Conservation (phyloP, 2,888 invertebrate genomes). For the Linhomoeus sp. region DNA sequence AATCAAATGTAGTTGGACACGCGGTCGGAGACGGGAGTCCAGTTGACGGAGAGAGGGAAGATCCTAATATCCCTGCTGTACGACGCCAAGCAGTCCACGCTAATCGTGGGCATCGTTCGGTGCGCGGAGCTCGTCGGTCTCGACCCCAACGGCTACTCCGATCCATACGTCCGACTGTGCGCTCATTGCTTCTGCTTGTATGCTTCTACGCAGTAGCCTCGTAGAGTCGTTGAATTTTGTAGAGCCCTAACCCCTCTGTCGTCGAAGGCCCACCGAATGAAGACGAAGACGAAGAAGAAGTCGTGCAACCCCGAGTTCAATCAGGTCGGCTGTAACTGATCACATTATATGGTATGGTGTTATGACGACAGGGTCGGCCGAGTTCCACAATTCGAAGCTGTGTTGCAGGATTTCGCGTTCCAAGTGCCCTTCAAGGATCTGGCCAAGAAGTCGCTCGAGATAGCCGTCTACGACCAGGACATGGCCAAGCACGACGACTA, state of each 20-base stretch:
- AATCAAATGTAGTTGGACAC: too few species aligned
- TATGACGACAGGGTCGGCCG: too few species aligned
- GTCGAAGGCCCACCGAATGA: conserved; percentile 52
- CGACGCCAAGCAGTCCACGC: conserved; percentile 39
- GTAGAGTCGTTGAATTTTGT: conserved; percentile 20
- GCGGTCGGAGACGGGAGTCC: too few species aligned
- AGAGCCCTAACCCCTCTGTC: conserved; percentile 67
- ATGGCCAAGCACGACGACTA: conserved; percentile 69
- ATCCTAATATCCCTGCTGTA: conserved; percentile 63
- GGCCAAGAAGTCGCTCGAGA: conserved; percentile 61
- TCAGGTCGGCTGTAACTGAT: conserved; percentile 36
- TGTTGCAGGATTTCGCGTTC: conserved; percentile 54
- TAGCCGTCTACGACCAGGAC: conserved; percentile 79
- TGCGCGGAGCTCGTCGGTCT: conserved; percentile 66
- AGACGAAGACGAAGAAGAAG: conserved; percentile 74
- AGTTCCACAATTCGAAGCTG: background rate
- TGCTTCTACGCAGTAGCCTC: background rate
- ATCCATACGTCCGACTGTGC: conserved; percentile 85
- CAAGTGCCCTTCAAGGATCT: conserved; percentile 71
- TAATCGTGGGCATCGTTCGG: conserved; percentile 58
- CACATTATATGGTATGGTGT: background rate
- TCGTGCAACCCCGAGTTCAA: conserved; percentile 80
- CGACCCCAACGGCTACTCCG: conserved; percentile 80
- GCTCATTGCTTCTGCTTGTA: conserved; percentile 19
- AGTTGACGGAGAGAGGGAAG: conserved; percentile 44